Percentiles rank a stretch among this genome's conserved stretches.
Evolutionary conservation across 2,888 invertebrate genomes (phyloP).

Genomic region (Drosophila rellima): DNA sequence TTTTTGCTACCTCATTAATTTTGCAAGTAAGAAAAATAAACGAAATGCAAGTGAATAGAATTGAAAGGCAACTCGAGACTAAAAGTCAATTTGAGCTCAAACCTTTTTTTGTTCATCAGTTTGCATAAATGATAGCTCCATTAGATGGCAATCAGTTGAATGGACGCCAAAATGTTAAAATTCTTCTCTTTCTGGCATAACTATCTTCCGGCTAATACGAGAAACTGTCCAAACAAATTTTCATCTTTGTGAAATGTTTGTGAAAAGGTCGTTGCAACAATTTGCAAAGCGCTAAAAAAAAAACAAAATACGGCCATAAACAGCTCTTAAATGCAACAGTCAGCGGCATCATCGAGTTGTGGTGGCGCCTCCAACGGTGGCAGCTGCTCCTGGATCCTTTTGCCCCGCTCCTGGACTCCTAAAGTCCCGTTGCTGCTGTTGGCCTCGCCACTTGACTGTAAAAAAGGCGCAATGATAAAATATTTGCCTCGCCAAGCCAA

Average conservation of each 20-base stretch:
- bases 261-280: slow-evolving; percentile 53
- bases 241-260: slow-evolving; percentile 23
- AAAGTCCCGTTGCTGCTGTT: slow-evolving; percentile 19
- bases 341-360: slow-evolving; percentile 8
- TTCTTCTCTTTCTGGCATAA: not conserved
- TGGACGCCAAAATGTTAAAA: slow-evolving; percentile 9
- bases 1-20: slow-evolving; percentile 76
- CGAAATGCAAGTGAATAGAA: not conserved
- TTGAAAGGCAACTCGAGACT: slow-evolving; percentile 13
- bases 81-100: slow-evolving; percentile 32
- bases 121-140: slow-evolving; percentile 61
- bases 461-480: slow-evolving; percentile 78
- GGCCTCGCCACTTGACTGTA: slow-evolving; percentile 67
- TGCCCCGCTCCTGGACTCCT: slow-evolving; percentile 10
- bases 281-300: slow-evolving; percentile 30
- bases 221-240: slow-evolving; percentile 44
- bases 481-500: slow-evolving; percentile 67
- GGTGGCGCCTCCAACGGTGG: slow-evolving; percentile 4
- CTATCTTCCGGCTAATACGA: slow-evolving; percentile 24
- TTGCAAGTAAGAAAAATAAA: slow-evolving; percentile 21
- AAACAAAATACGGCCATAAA: slow-evolving; percentile 60
- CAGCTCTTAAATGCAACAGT: slow-evolving; percentile 65
- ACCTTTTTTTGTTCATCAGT: slow-evolving; percentile 30
- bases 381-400: slow-evolving; percentile 16
- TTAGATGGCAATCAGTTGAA: slow-evolving; percentile 66